Evolutionary conservation across 1,140 invertebrate genomes (phyloP), one percentile per base, ranked within the genome.

Genomic region (Zaprionus africanus): DNA sequence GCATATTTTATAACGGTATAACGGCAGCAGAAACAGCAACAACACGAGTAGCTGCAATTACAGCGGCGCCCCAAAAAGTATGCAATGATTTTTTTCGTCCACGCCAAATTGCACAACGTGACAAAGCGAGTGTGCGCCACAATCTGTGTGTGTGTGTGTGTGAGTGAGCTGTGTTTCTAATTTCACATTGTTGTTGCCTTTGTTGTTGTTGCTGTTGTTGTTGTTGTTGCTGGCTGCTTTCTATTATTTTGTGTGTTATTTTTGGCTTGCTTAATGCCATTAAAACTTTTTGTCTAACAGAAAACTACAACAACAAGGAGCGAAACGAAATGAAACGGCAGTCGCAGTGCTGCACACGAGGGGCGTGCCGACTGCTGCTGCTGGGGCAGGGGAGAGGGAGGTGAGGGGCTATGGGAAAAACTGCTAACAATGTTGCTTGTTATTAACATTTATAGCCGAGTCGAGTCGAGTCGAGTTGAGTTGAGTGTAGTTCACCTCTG

Each of bases 361-460:
- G 41, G n/a, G 41, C 41, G 7, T 46, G 41, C 7, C 31, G 11
- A 7, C 31, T 11, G 12, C 36, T 38, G 7, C n/a, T 4, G 6
- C 15, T 15, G 41, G 22, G 26, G 58, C 24, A 26, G 36, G 56
- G 15, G 5, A 4, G 1, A n/a, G 57, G 58, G 71, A 65, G 46
- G 68, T 68, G 72, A 63, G 66, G 51, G 78, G 76, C 49, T 38
- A 36, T 60, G 62, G 53, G 61, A 86, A 87, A 74, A 86, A 72
- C 84, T 81, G 72, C 64, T 81, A 84, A 87, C 84, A 87, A 83
- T 87, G 84, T 87, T 87, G 78, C 84, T 84, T 69, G 84, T 87
- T 87, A 88, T 88, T 88, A 88, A 88, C 84, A 87, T 87, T 88
- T 88, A 87, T 87, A 87, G 84, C 88, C 81, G 78, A 88, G 84